phyloP scores from a whole-genome alignment of 2,113 vertebrate genomes.

The Macquaria australasica region DNA sequence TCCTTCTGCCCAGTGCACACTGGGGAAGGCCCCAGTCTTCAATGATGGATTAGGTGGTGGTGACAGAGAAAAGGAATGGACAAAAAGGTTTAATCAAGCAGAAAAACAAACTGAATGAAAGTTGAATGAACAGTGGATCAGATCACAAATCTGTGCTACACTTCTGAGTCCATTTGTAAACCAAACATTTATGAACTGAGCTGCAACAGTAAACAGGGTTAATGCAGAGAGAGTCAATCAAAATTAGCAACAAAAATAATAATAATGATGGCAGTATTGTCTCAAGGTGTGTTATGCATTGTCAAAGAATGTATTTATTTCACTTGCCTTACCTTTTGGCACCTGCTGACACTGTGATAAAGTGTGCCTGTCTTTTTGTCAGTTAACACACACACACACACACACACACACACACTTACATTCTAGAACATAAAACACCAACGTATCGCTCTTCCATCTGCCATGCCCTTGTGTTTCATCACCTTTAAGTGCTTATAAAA shows the following conservation, averaged over 20 bases:
- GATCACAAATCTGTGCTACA: neutral
- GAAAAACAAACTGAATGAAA: constrained; percentile 12
- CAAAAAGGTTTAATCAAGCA: constrained; percentile 23
- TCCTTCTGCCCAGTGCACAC: constrained; percentile 14
- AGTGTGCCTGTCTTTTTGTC: constrained; percentile 61
- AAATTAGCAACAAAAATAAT: neutral
- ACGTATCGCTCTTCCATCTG: constrained; percentile 68
- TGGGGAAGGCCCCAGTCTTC: constrained; percentile 13
- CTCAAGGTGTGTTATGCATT: constrained; percentile 27
- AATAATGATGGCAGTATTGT: constrained; percentile 31
- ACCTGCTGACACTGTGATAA: constrained; percentile 53
- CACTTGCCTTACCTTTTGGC: constrained; percentile 56
- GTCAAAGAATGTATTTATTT: constrained; percentile 50
- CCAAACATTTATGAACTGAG: neutral
- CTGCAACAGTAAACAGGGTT: neutral
- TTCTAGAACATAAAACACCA: constrained; percentile 46
- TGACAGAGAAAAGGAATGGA: constrained; percentile 25
- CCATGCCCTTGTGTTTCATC: constrained; percentile 81
- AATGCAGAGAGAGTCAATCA: neutral
- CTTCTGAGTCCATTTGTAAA: constrained; percentile 1
- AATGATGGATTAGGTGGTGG: constrained; percentile 13
- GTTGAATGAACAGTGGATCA: neutral
- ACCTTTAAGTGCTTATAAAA: constrained; percentile 85
- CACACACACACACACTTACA: constrained; percentile 9
- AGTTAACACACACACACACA: constrained; percentile 47